Base-by-base conservation (phyloP, 2,797 vertebrate genomes). In the Sebastes diaconus region DNA sequence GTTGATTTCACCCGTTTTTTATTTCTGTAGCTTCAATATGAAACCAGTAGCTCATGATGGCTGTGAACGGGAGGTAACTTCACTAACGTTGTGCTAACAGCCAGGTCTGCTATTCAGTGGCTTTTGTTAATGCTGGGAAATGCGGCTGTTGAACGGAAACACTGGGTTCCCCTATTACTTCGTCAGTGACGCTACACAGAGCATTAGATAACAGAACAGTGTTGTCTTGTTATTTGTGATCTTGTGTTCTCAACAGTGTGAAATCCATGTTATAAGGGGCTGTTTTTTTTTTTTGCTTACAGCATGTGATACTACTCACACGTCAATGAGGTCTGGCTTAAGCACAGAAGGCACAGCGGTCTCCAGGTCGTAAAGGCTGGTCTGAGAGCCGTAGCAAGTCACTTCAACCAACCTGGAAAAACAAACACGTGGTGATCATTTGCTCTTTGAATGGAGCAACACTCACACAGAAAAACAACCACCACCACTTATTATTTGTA, bases 311-410 rank as follows among this genome's bases (percentile, higher is more conserved):
- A 97, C 99, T 98, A 97, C 99, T 98, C 92, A 99, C 99, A 99
- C 98, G 55, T 99, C 98, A 8, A 96, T 97, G 77, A 99, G 97
- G 94, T 99, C 98, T 3, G 99, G 98, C 86, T 99, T 99, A 84
- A 99, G 90, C 30, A 99, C 99, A 7, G 97, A 99, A 36, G 99
- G 98, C 84, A 99, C 97, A 0, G 97, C 98, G 4, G 98, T 99
- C 92, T 99, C 98, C 24, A 99, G 97, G 94, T 99, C 98, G 77
- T 99, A 99, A 76, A 99, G 92, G 66, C 97, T 98, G 81, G 97
- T 98, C 90, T 98, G 98, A 79, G 99, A 98, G 71, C 97, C 97
- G 0, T 99, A 99, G 27, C 98, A 94, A 0, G 97, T 99, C 75
- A 99, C 97, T 88, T 99, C 97, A 4, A 99, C 98, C 94, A 99